Evolutionary conservation across 35 echinoderm and acorn worm genomes (phyloP), one percentile per base, ranked within the genome.

Genomic region (Lytechinus pictus): DNA sequence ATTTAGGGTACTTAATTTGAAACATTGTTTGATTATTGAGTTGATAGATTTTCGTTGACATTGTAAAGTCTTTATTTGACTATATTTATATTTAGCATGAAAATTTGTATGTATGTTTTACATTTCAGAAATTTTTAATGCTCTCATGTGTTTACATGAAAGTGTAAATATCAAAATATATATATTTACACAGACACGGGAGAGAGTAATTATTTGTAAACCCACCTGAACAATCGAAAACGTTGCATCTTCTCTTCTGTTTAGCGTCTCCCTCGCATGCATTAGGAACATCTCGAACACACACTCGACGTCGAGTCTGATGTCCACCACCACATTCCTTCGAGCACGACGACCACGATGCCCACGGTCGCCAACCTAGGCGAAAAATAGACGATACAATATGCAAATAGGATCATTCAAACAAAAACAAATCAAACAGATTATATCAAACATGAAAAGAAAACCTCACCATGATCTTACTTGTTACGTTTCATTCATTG

Each of bases 191-290:
- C 66, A 58, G 56, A 79, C 66, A 79, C 8, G 19, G 66, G n/a
- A 79, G n/a, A 79, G 4, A 90, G n/a, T 52, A 33, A 93, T 13
- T 53, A 55, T 14, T 14, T 93, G 72, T 44, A 44, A 54, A 91
- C 33, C 57, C 95, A 95, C 96, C 96, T 95, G 52, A 24, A 54
- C 96, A 97, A 24, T 95, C 91, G 87, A 97, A 97, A 19, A 13
- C 52, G 52, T 97, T 97, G 61, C 96, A 97, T 56, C 94, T 52
- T 28, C 96, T 89, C 10, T n/a, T 95, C 90, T 97, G 89, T 61
- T 94, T 86, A 9, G 96, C 96, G 6, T 86, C 89, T 28, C 96
- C 96, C 91, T 97, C 96, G 44, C 96, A 97, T 14, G 96, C 96
- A 72, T 97, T 94, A 8, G 96, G 57, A 10, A 95, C 96, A 87